A percentile compares a stretch with the other conserved stretches of the same genome.
These are phyloP conservation scores for Helarctos malayanus DNA, from an alignment of 2,797 vertebrate genomes.

Conservation along the genomic window DNA sequence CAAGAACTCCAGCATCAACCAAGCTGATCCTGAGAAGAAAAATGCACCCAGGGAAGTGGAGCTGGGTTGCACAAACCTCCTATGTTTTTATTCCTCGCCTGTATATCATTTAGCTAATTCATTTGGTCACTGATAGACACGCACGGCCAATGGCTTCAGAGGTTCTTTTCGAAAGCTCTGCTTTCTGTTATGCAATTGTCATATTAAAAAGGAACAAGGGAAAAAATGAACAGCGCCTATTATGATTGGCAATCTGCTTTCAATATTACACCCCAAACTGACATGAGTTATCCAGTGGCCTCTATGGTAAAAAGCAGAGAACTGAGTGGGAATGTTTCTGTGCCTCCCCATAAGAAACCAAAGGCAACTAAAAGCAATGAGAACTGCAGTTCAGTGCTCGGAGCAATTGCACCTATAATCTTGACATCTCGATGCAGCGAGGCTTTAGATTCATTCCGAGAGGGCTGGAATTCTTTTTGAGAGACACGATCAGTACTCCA, in stretches of 20 bases:
- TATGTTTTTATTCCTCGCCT: slow-evolving; percentile 88
- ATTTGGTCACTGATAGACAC: slow-evolving; percentile 85
- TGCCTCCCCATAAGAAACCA: slow-evolving; percentile 75
- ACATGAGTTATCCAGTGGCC: slow-evolving; percentile 85
- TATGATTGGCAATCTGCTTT: slow-evolving; percentile 85
- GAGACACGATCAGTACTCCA: slow-evolving; percentile 83
- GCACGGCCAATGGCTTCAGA: slow-evolving; percentile 80
- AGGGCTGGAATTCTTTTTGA: slow-evolving; percentile 79
- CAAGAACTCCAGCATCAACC: slow-evolving; percentile 89
- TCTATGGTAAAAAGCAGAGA: slow-evolving; percentile 78
- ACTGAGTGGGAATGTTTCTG: slow-evolving; percentile 75
- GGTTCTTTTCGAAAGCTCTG: slow-evolving; percentile 79
- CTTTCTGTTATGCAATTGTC: slow-evolving; percentile 83
- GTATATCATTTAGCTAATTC: slow-evolving; percentile 84
- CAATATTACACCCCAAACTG: slow-evolving; percentile 86
- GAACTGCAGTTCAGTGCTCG: slow-evolving; percentile 68
- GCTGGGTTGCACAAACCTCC: slow-evolving; percentile 86
- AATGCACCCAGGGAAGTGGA: slow-evolving; percentile 85
- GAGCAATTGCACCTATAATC: slow-evolving; percentile 84
- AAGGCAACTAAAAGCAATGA: slow-evolving; percentile 75
- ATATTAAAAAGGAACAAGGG: slow-evolving; percentile 82
- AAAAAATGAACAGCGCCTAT: slow-evolving; percentile 65
- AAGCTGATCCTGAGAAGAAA: slow-evolving; percentile 88
- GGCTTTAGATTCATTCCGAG: slow-evolving; percentile 83
- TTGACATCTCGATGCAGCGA: slow-evolving; percentile 84